Percentiles rank a stretch among this genome's conserved stretches.
These are phyloP conservation scores for Delphinus delphis DNA, from an alignment of 2,113 vertebrate species.

Conservation along the genomic window DNA sequence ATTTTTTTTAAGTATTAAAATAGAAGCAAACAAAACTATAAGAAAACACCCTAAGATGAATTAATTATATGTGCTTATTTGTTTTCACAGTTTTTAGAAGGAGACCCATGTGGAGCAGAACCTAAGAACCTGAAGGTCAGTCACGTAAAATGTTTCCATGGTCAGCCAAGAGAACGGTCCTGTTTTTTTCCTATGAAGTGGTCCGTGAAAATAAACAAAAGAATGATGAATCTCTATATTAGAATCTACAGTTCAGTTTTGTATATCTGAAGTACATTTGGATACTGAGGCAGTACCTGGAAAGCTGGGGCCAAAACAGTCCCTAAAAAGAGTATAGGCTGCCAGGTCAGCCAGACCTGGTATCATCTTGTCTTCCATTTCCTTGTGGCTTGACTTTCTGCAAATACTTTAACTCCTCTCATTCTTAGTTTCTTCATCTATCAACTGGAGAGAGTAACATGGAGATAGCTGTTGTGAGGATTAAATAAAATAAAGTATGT, in stretches of 20 bases:
- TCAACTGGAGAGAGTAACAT: not conserved
- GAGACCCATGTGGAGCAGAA: not conserved
- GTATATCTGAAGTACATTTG: not conserved
- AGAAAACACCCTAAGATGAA: not conserved
- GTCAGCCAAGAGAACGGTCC: not conserved
- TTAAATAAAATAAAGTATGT: not conserved
- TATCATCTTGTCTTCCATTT: not conserved
- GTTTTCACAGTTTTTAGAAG: not conserved
- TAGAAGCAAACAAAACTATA: not conserved
- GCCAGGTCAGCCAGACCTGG: not conserved
- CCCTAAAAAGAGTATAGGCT: not conserved
- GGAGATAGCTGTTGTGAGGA: not conserved
- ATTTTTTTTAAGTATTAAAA: not conserved
- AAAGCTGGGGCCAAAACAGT: not conserved
- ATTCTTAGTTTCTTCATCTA: not conserved
- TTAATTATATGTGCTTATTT: not conserved
- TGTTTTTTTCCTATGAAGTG: not conserved
- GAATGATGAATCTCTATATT: not conserved
- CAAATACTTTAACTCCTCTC: not conserved
- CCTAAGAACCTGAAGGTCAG: not conserved
- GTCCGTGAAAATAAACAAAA: not conserved
- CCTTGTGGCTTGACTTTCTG: not conserved
- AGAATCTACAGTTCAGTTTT: not conserved
- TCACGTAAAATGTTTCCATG: not conserved
- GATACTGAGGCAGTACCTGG: not conserved